phyloP scores from a whole-genome alignment of 2,888 invertebrate genomes.

The Troides aeacus region DNA sequence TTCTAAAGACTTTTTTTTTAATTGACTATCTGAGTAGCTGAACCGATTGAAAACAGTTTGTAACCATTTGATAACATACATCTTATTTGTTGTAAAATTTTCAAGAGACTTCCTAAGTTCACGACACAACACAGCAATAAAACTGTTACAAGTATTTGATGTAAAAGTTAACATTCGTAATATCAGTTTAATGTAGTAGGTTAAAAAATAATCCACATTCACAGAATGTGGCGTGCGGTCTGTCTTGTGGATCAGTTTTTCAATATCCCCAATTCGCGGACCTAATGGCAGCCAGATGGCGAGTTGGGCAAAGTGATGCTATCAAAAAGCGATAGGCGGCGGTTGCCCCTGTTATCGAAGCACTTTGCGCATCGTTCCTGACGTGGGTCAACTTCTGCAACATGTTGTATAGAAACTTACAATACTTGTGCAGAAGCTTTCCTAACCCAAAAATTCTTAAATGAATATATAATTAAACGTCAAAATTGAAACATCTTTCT shows the following conservation, averaged over 20 bases:
- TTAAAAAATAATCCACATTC: slow-evolving; percentile 33
- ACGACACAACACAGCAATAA: no score
- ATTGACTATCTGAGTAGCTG: no score
- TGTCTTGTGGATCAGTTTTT: slow-evolving; percentile 68
- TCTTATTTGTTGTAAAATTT: no score
- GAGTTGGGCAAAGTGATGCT: slow-evolving; percentile 79
- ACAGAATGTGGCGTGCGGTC: slow-evolving; percentile 35
- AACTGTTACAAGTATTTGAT: not conserved
- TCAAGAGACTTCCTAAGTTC: no score
- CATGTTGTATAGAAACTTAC: slow-evolving; percentile 58
- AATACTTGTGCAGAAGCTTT: slow-evolving; percentile 33
- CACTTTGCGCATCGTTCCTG: slow-evolving; percentile 70
- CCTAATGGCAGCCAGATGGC: slow-evolving; percentile 79
- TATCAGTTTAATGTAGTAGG: slow-evolving; percentile 22
- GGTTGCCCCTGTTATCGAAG: slow-evolving; percentile 75
- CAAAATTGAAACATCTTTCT: no score
- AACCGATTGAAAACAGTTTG: no score
- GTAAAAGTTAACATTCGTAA: not conserved
- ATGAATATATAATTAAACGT: not conserved
- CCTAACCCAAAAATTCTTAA: not conserved
- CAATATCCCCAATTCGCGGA: slow-evolving; percentile 65
- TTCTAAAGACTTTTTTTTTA: no score
- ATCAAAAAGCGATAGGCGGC: slow-evolving; percentile 79
- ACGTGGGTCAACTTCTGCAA: slow-evolving; percentile 66
- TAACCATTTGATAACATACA: no score